Conservation (phyloP, 2,888 invertebrate species). For the Malthinus flaveolus region DNA sequence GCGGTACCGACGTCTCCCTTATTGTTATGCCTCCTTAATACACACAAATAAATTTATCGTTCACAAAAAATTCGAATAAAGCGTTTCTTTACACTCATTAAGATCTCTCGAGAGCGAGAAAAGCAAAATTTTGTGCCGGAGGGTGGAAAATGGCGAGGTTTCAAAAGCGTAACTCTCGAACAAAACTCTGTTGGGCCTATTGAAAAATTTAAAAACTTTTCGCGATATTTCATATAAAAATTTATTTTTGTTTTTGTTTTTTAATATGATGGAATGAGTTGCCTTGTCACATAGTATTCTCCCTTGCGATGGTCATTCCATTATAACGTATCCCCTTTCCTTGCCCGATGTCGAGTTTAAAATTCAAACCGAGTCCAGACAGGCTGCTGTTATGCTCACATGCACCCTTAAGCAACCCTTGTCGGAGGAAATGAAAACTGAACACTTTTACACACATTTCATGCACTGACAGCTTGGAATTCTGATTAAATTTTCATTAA, state of each 20-base stretch:
- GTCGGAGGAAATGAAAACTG: slow-evolving; percentile 46
- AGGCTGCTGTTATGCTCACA: slow-evolving; percentile 38
- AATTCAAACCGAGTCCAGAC: slow-evolving; percentile 35
- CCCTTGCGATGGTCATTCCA: slow-evolving; percentile 57
- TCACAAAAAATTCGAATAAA: neutral
- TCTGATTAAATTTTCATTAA: slow-evolving; percentile 50
- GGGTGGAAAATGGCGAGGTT: neutral
- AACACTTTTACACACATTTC: slow-evolving; percentile 45
- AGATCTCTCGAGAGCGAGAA: neutral
- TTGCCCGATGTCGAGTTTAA: slow-evolving; percentile 40
- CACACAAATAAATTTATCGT: neutral
- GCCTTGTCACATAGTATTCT: slow-evolving; percentile 25
- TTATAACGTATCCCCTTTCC: slow-evolving; percentile 55
- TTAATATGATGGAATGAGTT: slow-evolving; percentile 12
- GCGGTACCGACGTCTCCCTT: slow-evolving; percentile 41
- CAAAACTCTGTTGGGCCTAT: neutral
- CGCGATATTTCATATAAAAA: neutral
- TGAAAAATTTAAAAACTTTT: too few relatives aligned
- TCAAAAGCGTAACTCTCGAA: neutral
- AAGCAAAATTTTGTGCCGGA: neutral
- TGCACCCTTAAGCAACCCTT: slow-evolving; percentile 46
- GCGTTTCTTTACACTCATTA: neutral
- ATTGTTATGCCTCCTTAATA: too few relatives aligned
- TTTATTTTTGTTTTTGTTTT: slow-evolving; percentile 16
- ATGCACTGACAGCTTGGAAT: slow-evolving; percentile 46